Conservation (phyloP, 1,140 invertebrate genomes). For the Bombus polaris region DNA sequence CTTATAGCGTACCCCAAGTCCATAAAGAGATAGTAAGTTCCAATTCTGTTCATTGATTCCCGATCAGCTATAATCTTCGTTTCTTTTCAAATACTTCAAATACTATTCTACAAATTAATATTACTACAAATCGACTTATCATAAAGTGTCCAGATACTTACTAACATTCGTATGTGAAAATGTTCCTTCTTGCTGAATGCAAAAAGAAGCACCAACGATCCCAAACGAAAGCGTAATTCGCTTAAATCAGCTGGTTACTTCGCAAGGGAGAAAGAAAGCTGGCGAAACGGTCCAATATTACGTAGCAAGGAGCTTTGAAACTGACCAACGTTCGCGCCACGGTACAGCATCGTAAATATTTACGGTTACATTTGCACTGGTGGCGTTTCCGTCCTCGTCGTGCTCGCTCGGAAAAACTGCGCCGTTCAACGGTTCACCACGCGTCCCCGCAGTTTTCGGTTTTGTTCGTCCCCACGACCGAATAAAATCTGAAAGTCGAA, state of each 20-base stretch:
- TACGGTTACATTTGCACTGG: conserved; percentile 18
- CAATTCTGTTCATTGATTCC: no score
- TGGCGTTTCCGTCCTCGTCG: background rate
- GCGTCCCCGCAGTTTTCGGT: no score
- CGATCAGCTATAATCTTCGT: no score
- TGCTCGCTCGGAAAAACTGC: background rate
- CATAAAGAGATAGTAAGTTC: no score
- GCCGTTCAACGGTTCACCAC: conserved; percentile 7
- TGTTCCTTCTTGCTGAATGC: background rate
- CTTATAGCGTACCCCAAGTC: no score
- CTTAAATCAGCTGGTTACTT: background rate
- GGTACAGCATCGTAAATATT: conserved; percentile 23
- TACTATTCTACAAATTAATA: no score
- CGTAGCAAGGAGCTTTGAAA: background rate
- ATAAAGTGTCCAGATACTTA: background rate
- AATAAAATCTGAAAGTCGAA: conserved; percentile 38
- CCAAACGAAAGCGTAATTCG: background rate
- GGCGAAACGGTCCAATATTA: background rate
- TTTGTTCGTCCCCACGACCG: background rate
- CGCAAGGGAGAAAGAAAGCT: background rate
- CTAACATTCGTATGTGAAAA: background rate
- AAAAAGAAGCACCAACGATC: background rate
- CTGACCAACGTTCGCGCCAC: background rate
- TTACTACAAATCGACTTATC: background rate
- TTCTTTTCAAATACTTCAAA: no score